These are phyloP conservation scores for Amblyjoppa fuscipennis DNA, from an alignment of 2,888 invertebrate genomes.

Conservation along the genomic window DNA sequence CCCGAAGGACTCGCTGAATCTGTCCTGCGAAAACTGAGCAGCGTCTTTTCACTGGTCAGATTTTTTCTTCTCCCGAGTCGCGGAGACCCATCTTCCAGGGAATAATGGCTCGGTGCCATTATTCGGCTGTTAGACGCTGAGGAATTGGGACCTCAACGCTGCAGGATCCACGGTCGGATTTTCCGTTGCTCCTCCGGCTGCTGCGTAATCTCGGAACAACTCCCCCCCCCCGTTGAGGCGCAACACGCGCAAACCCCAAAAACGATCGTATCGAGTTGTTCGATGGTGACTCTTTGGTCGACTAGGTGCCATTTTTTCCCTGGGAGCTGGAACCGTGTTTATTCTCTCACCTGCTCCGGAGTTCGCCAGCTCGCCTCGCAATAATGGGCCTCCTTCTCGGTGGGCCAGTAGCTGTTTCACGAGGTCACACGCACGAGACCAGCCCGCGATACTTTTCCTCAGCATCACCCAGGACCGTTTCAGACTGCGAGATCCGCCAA, in stretches of 20 bases:
- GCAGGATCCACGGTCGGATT: conserved; percentile 71
- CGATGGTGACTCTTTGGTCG: conserved; percentile 36
- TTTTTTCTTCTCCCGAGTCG: conserved; percentile 16
- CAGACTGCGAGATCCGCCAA: conserved; percentile 46
- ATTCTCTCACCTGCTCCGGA: conserved; percentile 54
- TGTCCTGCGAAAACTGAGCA: conserved; percentile 16
- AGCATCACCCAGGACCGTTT: conserved; percentile 31
- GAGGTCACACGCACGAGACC: conserved; percentile 58
- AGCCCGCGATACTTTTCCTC: conserved; percentile 36
- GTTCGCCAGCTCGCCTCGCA: conserved; percentile 21
- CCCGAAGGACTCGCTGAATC: conserved; percentile 17
- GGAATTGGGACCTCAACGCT: conserved; percentile 76
- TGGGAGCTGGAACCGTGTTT: conserved; percentile 14
- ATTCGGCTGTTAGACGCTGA: conserved; percentile 79
- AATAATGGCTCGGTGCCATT: conserved; percentile 70
- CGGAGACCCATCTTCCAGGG: conserved; percentile 13
- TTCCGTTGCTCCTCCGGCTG: conserved; percentile 11
- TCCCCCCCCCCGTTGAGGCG: conserved; percentile 68
- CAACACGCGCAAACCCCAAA: conserved; percentile 70
- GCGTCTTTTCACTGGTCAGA: conserved; percentile 17
- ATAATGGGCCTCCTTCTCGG: conserved; percentile 52
- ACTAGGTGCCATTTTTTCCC: conserved; percentile 27
- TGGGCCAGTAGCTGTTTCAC: conserved; percentile 57
- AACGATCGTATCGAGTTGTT: conserved; percentile 62
- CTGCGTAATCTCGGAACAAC: conserved; percentile 58